Evolutionary conservation across 2,113 vertebrate genomes (phyloP), one percentile per base, ranked within the genome.

Genomic region (Dermatemys mawii): DNA sequence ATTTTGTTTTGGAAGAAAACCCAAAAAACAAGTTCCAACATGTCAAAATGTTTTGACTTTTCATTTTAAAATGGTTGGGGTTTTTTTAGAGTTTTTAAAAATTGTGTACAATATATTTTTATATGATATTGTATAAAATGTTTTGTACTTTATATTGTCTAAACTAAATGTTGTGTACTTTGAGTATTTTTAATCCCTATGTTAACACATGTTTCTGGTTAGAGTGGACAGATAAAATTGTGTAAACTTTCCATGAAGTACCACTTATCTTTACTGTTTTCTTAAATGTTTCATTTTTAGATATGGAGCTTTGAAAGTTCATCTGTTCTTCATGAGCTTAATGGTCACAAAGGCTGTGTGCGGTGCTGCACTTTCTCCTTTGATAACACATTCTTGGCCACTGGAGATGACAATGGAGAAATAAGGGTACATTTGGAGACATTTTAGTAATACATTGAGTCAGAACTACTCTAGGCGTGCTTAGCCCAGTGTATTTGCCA

Each of bases 341-440:
- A 55, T 49, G 99, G 98, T 67, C 99, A 99, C n/a, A 98, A 98
- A 38, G 98, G 98, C 80, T 99, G 99, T 13, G 99, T 99, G 67
- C 98, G 99, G 57, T 99, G 99, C 97, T 99, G 98, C 94, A 67
- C 97, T 22, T 99, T 99, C 98, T 99, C 99, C 73, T 97, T 97
- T 97, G 97, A 99, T 92, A 95, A 96, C 87, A 94, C 93, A 50
- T 93, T 98, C 5, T 93, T 99, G 79, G 99, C 99, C 2, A 99
- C 99, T 1, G 99, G 99, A 87, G 99, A 99, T 32, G 99, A 99
- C 98, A 98, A 99, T 16, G 99, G 99, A 95, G 99, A 99, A 98
- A 99, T 99, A 95, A 97, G 99, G 98, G 99, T 99, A 97, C 17
- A 27, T 19, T 75, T 70, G 10, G 35, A 26, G 55, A 78, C 26